Percentiles rank a stretch among this genome's conserved stretches.
These are phyloP conservation scores for Acanthaster planci DNA, from an alignment of 35 echinoderm and acorn worm genomes.

Conservation along the genomic window DNA sequence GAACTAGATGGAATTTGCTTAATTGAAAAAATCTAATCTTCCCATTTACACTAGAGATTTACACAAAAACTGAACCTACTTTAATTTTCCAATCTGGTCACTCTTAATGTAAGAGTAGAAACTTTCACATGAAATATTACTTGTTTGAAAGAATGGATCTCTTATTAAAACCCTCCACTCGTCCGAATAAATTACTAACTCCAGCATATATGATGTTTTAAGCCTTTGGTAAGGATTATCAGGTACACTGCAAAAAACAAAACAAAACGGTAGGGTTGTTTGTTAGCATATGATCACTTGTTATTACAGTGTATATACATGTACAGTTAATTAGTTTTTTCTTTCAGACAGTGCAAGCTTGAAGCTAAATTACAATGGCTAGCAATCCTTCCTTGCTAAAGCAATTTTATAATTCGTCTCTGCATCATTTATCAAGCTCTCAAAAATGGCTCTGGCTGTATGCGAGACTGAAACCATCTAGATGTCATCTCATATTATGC, in stretches of 20 bases:
- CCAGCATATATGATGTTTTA: conserved; percentile 23
- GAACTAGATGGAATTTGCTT: too few species aligned
- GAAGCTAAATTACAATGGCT: too few species aligned
- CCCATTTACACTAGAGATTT: too few species aligned
- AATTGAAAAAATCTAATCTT: too few species aligned
- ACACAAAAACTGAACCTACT: not conserved
- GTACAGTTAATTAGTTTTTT: not conserved
- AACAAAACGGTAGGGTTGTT: not conserved
- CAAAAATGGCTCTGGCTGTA: too few species aligned
- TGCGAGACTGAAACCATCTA: too few species aligned
- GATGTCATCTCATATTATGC: too few species aligned
- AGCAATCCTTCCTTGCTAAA: not conserved
- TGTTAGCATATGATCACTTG: not conserved
- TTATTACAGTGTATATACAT: not conserved
- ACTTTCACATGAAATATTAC: not conserved
- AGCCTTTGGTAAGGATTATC: conserved; percentile 4
- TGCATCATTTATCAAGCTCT: not conserved
- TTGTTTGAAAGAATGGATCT: not conserved
- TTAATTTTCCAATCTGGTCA: not conserved
- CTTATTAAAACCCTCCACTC: not conserved
- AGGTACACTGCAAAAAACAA: conserved; percentile 18
- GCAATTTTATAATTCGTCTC: not conserved
- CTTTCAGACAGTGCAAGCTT: not conserved
- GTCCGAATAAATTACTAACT: not conserved
- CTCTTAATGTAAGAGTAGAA: conserved; percentile 19